Conservation (phyloP, 2,888 invertebrate genomes). For the Drosophila percnosoma region DNA sequence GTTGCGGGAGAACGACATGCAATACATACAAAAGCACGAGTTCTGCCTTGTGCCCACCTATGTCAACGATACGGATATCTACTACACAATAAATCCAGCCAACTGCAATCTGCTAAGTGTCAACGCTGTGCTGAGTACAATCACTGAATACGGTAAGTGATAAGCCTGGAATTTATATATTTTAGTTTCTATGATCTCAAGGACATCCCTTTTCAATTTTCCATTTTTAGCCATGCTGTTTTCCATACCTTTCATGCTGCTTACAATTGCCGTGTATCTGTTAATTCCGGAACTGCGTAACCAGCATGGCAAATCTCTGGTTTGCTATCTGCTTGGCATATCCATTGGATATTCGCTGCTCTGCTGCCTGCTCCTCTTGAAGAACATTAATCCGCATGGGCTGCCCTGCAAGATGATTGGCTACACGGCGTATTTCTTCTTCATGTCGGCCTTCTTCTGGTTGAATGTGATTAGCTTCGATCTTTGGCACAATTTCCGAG, state of each 20-base stretch:
- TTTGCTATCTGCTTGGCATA: constrained; percentile 90
- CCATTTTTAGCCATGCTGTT: constrained; percentile 87
- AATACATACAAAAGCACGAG: constrained; percentile 70
- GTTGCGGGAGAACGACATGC: constrained; percentile 66
- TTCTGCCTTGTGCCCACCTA: constrained; percentile 76
- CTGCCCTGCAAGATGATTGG: constrained; percentile 81
- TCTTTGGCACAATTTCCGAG: constrained; percentile 88
- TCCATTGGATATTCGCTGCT: constrained; percentile 88
- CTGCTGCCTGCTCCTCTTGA: constrained; percentile 72
- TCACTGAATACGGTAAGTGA: constrained; percentile 80
- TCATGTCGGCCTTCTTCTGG: constrained; percentile 94
- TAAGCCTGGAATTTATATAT: not conserved
- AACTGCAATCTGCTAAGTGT: constrained; percentile 74
- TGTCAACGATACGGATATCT: constrained; percentile 62
- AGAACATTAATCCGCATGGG: constrained; percentile 42
- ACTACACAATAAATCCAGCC: constrained; percentile 77
- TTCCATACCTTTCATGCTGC: constrained; percentile 90
- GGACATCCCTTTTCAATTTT: rapidly evolving
- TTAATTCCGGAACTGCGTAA: constrained; percentile 90
- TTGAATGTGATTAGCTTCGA: constrained; percentile 94
- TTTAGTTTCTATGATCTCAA: not conserved
- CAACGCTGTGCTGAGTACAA: constrained; percentile 69
- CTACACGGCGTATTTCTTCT: constrained; percentile 90
- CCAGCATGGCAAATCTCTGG: constrained; percentile 91
- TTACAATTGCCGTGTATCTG: constrained; percentile 90